Conservation (phyloP, 2,888 invertebrate species). For the Drosophila kokeensis region DNA sequence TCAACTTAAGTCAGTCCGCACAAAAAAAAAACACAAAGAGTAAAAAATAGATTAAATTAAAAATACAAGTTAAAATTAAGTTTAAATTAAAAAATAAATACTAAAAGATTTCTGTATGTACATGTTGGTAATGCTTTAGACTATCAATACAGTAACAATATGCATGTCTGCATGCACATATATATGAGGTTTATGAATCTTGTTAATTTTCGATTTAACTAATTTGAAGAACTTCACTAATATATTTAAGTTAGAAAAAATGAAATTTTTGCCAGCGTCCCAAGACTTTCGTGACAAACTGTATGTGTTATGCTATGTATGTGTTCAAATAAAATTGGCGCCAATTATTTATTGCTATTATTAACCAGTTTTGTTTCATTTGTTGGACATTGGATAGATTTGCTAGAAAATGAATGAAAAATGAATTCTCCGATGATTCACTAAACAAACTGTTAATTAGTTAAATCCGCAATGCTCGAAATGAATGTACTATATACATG, state of each 20-base stretch:
- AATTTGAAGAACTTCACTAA: not conserved
- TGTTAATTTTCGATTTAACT: not conserved
- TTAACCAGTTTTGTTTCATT: not conserved
- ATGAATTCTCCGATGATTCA: slow-evolving; percentile 7
- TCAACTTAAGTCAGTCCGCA: not conserved
- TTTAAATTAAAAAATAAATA: not conserved
- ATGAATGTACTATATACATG: not conserved
- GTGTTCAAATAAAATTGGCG: not conserved
- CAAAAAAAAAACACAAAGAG: not conserved
- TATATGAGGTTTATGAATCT: not conserved
- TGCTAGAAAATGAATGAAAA: not conserved
- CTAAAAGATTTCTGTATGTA: no score
- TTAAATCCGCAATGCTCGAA: not conserved
- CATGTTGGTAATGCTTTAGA: no score
- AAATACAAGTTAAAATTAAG: not conserved
- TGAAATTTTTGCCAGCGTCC: not conserved
- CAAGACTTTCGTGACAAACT: not conserved
- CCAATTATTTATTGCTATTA: not conserved
- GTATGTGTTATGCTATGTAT: not conserved
- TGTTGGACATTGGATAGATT: not conserved
- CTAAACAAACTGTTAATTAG: slow-evolving; percentile 8
- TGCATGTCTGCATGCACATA: not conserved
- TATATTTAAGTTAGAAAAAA: not conserved
- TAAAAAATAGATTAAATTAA: not conserved
- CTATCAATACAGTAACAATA: not conserved